A percentile compares a stretch with the other conserved stretches of the same genome.
Conservation (phyloP, 2,888 invertebrate species). For the Alcis repandata region DNA sequence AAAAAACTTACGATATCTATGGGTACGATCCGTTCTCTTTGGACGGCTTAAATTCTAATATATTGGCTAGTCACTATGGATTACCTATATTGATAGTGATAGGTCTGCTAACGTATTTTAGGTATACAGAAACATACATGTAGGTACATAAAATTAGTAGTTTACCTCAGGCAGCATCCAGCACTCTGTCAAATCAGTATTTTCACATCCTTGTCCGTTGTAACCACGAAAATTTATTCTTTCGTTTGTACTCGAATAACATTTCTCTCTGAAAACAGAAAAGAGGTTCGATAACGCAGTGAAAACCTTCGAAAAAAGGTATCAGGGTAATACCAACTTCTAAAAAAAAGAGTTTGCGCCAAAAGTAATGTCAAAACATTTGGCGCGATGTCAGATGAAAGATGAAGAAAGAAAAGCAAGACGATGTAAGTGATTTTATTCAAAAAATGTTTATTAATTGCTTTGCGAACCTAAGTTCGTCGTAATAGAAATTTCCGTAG, state of each 20-base stretch:
- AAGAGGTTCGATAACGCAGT: slow-evolving; percentile 35
- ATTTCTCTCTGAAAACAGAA: slow-evolving; percentile 74
- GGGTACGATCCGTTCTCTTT: too few species aligned
- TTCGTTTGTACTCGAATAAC: slow-evolving; percentile 74
- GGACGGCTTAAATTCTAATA: too few species aligned
- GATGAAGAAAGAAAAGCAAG: slow-evolving; percentile 14
- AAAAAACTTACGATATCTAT: too few species aligned
- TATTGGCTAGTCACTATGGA: too few species aligned
- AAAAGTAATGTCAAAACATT: slow-evolving; percentile 32
- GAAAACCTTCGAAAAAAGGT: slow-evolving; percentile 1
- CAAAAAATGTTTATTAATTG: slow-evolving; percentile 23
- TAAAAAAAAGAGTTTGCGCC: slow-evolving; percentile 28
- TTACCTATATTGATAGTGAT: too few species aligned
- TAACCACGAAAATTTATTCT: slow-evolving; percentile 66
- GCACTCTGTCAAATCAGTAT: slow-evolving; percentile 84
- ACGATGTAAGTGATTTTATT: slow-evolving; percentile 25
- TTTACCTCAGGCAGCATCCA: slow-evolving; percentile 87
- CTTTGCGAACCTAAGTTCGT: slow-evolving; percentile 72
- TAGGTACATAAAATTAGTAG: too few species aligned
- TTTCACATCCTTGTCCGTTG: slow-evolving; percentile 75
- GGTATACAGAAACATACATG: too few species aligned
- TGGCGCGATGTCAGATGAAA: slow-evolving; percentile 23
- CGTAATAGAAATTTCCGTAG: slow-evolving; percentile 87
- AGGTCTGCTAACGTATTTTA: too few species aligned
- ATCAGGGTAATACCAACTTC: background rate